phyloP scores from a whole-genome alignment of 2,888 invertebrate genomes.

The Apodemia zela region DNA sequence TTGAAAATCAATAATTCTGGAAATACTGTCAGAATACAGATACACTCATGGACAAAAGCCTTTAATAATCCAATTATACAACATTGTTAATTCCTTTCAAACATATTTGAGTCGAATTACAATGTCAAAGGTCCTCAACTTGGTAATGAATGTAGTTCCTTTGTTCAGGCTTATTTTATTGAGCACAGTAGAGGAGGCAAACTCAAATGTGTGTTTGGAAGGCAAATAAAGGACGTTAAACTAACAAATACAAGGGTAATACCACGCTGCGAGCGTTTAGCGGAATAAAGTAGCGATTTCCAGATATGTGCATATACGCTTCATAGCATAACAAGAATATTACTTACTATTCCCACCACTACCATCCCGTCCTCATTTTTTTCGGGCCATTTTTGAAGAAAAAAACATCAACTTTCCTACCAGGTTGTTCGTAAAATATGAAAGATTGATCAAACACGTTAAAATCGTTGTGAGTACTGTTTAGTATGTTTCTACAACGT shows the following conservation, averaged over 20 bases:
- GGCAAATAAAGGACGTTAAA: slow-evolving; percentile 13
- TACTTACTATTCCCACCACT: no score
- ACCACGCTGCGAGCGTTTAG: background rate
- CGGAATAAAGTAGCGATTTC: background rate
- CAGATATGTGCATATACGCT: no score
- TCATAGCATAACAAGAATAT: no score
- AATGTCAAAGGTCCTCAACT: slow-evolving; percentile 17
- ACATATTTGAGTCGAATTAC: slow-evolving; percentile 15
- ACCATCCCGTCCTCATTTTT: no score
- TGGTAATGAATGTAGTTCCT: slow-evolving; percentile 16
- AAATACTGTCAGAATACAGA: background rate
- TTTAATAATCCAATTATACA: slow-evolving; percentile 16
- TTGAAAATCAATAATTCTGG: background rate
- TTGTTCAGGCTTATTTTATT: slow-evolving; percentile 15
- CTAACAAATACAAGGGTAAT: slow-evolving; percentile 5
- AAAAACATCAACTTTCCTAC: no score
- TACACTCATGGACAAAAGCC: slow-evolving; percentile 8
- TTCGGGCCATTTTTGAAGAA: no score
- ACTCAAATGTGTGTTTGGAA: slow-evolving; percentile 15
- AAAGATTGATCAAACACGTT: no score
- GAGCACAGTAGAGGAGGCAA: slow-evolving; percentile 7
- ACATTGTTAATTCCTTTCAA: slow-evolving; percentile 15
- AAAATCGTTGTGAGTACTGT: no score
- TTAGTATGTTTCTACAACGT: no score
- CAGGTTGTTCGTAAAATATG: no score